Percentiles rank a stretch among this genome's conserved stretches.
Conservation (phyloP, 2,113 vertebrate species). For the Spermophilus dauricus region DNA sequence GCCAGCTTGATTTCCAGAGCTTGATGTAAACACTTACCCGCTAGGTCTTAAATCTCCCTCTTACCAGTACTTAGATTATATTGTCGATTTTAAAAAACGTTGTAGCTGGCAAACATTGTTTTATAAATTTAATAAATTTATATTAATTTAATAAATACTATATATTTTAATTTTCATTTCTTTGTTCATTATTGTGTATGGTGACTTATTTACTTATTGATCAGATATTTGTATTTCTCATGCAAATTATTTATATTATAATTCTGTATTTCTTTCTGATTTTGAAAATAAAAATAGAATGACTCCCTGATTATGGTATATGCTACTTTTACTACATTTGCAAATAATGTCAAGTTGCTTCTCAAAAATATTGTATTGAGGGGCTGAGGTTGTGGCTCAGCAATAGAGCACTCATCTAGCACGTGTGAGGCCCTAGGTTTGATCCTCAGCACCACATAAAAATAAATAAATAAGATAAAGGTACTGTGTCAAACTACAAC, state of each 20-base stretch:
- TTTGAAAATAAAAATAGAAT: not conserved
- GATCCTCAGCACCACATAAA: no score
- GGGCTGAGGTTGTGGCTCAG: no score
- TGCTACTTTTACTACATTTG: not conserved
- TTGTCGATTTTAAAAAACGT: not conserved
- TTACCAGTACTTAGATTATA: not conserved
- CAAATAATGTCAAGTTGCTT: not conserved
- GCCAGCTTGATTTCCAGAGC: not conserved
- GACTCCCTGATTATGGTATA: not conserved
- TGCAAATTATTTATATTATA: not conserved
- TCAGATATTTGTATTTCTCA: not conserved
- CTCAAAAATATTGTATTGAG: constrained; percentile 20
- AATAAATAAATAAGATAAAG: no score
- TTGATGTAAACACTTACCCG: not conserved
- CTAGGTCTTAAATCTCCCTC: not conserved
- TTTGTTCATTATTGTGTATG: not conserved
- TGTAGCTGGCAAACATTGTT: not conserved
- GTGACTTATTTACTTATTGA: not conserved
- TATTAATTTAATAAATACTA: not conserved
- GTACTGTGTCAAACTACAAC: no score
- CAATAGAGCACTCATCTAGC: no score
- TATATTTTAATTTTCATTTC: constrained; percentile 1
- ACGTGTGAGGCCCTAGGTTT: no score
- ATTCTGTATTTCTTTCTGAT: not conserved
- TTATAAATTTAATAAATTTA: constrained; percentile 1